Conservation (phyloP, 2,113 vertebrate species). For the Prunella himalayana region DNA sequence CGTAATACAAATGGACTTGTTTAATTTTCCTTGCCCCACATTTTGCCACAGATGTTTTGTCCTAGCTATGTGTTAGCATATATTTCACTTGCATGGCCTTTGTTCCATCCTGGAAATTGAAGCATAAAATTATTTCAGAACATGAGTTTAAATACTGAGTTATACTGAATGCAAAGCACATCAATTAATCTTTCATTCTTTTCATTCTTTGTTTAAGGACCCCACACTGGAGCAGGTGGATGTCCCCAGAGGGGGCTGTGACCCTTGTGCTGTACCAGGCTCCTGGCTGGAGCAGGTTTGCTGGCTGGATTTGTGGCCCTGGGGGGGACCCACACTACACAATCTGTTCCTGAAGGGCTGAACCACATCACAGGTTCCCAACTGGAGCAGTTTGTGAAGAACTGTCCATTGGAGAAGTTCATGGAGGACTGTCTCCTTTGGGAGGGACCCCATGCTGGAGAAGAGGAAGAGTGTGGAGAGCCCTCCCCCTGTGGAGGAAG, state of each 20-base stretch:
- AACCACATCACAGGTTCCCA: background rate
- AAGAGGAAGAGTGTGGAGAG: background rate
- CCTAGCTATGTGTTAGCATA: background rate
- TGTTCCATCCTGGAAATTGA: background rate
- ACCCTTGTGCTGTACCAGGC: background rate
- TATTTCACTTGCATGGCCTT: background rate
- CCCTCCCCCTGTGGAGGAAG: background rate
- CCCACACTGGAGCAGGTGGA: background rate
- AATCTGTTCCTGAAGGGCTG: background rate
- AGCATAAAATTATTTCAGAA: background rate
- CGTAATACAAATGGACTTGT: background rate
- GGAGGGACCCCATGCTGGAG: rapidly evolving
- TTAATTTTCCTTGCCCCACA: background rate
- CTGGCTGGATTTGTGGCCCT: background rate
- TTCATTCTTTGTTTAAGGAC: background rate
- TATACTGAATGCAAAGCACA: background rate
- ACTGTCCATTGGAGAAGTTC: background rate
- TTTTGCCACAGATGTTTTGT: background rate
- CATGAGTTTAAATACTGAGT: background rate
- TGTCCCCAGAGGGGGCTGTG: background rate
- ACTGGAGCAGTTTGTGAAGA: background rate
- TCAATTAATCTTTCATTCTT: background rate
- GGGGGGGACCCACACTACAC: background rate
- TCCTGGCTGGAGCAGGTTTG: background rate
- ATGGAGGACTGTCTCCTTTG: background rate